Conservation (phyloP, 1,140 invertebrate species). For the Papilio xuthus region DNA sequence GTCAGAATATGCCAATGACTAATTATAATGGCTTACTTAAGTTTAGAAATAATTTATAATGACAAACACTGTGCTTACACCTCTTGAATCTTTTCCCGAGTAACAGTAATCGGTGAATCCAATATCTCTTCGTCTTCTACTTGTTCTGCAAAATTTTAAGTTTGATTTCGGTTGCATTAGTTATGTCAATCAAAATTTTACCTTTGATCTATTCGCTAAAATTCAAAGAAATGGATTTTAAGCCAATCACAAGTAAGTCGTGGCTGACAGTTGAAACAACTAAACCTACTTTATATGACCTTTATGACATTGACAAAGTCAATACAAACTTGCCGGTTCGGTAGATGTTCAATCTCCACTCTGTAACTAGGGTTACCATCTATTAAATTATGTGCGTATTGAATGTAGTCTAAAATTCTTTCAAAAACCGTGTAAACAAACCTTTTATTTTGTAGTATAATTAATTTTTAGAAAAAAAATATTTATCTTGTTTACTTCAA, state of each 20-base stretch:
- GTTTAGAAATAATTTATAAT: neutral
- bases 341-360: neutral
- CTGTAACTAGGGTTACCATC: neutral
- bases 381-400: neutral
- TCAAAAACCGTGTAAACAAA: no score
- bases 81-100: neutral
- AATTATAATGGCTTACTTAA: neutral
- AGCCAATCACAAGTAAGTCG: conserved; percentile 13
- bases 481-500: no score
- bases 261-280: neutral
- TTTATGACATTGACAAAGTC: conserved; percentile 62
- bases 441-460: no score
- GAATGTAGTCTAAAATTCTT: neutral
- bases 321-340: neutral
- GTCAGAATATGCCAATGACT: neutral
- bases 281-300: conserved; percentile 55
- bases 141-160: neutral
- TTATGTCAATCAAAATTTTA: neutral
- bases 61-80: neutral
- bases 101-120: neutral
- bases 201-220: neutral
- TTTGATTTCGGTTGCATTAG: neutral
- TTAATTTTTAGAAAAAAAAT: no score
- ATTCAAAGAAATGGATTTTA: neutral
- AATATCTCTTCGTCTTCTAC: neutral